Evolutionary conservation across 2,888 invertebrate species (phyloP).

Genomic region (Neoitamus cyanurus): DNA sequence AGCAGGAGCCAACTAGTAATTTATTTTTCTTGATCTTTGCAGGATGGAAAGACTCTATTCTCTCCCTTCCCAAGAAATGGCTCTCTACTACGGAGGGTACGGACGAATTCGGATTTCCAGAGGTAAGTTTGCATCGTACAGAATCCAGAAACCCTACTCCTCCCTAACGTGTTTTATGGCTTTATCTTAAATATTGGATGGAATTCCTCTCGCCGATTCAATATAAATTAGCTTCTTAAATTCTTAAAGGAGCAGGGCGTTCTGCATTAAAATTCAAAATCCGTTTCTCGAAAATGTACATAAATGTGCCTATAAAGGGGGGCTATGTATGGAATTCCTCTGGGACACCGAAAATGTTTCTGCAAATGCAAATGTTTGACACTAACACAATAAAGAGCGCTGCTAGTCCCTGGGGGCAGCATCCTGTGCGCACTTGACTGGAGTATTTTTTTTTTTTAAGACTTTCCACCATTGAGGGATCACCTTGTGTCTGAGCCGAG

Average conservation of each 20-base stretch:
- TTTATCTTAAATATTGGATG: conserved; percentile 13
- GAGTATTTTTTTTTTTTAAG: conserved; percentile 24
- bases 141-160: background rate
- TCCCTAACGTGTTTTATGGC: background rate
- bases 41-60: conserved; percentile 81
- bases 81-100: conserved; percentile 67
- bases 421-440: conserved; percentile 46
- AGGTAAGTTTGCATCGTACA: conserved; percentile 60
- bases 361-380: conserved; percentile 56
- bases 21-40: conserved; percentile 60
- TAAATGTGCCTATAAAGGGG: background rate
- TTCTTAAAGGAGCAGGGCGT: background rate
- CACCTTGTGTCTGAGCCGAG: conserved; percentile 2
- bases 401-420: conserved; percentile 33
- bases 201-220: background rate
- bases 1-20: background rate
- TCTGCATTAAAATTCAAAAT: conserved; percentile 47
- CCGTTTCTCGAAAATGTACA: conserved; percentile 18
- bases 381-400: conserved; percentile 54
- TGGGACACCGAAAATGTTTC: conserved; percentile 43
- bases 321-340: conserved; percentile 4
- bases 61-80: conserved; percentile 79
- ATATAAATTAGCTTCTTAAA: conserved; percentile 32
- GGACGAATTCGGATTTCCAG: conserved; percentile 67
- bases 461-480: conserved; percentile 10